These are phyloP conservation scores for Odontomyia ornata DNA, from an alignment of 2,888 invertebrate genomes.

Conservation along the genomic window DNA sequence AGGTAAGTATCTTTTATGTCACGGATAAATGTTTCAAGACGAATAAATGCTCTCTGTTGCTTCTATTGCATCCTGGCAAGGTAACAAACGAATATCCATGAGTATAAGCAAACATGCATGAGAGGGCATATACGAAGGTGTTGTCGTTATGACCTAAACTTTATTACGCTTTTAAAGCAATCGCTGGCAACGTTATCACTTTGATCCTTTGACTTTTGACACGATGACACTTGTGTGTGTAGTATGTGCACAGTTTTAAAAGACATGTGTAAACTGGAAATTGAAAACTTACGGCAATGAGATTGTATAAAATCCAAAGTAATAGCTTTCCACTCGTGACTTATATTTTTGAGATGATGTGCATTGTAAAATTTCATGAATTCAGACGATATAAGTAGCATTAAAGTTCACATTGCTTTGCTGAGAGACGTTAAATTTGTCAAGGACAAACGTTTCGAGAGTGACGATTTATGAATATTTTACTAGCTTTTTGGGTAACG, in stretches of 20 bases:
- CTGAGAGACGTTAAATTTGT: too few species aligned
- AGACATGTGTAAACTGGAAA: not conserved
- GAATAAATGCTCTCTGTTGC: not conserved
- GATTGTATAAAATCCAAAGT: not conserved
- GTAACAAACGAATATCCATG: too few species aligned
- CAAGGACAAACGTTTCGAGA: too few species aligned
- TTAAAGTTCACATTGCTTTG: too few species aligned
- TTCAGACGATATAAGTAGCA: not conserved
- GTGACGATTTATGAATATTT: too few species aligned
- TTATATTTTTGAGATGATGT: not conserved
- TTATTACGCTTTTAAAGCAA: constrained; percentile 4
- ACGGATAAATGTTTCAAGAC: not conserved
- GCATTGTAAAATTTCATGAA: not conserved
- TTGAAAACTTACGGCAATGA: constrained; percentile 1
- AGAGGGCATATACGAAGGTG: not conserved
- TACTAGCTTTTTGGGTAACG: too few species aligned
- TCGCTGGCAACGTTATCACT: not conserved
- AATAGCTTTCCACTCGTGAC: not conserved
- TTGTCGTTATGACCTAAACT: constrained; percentile 1
- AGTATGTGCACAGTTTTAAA: not conserved
- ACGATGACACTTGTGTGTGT: not conserved
- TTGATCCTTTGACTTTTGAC: not conserved
- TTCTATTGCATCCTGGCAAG: too few species aligned
- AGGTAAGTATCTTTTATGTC: not conserved
- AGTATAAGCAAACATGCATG: too few species aligned